phyloP scores from a whole-genome alignment of 2,113 vertebrate species.

The Datnioides undecimradiatus region DNA sequence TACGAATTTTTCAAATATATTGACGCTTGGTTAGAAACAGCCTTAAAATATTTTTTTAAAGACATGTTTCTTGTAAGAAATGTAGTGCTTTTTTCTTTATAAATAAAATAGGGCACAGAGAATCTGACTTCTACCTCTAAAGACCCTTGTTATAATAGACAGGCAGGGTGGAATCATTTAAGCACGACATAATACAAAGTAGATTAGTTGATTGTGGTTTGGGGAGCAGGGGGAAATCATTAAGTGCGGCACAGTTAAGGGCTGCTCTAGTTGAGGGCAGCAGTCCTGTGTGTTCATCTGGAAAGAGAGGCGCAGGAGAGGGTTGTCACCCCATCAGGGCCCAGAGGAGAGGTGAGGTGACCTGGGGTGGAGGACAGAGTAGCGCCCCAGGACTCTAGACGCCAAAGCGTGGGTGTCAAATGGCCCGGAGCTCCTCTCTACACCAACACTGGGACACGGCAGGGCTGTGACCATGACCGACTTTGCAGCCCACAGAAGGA shows the following conservation, averaged over 20 bases:
- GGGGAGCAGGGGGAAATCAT: conserved; percentile 35
- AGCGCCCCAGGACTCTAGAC: conserved; percentile 72
- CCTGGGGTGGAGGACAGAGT: conserved; percentile 77
- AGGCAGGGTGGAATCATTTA: neutral
- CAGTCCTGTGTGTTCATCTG: conserved; percentile 60
- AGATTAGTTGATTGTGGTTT: conserved; percentile 35
- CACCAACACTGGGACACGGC: conserved; percentile 66
- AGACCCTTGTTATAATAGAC: neutral
- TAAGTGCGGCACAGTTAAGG: conserved; percentile 40
- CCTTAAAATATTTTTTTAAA: neutral
- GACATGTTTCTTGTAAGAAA: neutral
- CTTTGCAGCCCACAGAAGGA: conserved; percentile 79
- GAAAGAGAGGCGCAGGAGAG: conserved; percentile 41
- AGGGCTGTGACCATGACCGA: conserved; percentile 83
- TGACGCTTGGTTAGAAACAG: neutral
- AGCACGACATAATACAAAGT: conserved; percentile 18
- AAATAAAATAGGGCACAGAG: neutral
- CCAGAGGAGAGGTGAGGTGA: conserved; percentile 77
- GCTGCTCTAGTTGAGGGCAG: conserved; percentile 56
- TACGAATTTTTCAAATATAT: too few relatives aligned
- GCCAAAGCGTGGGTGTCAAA: conserved; percentile 77
- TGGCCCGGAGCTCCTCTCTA: conserved; percentile 65
- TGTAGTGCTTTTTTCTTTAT: neutral
- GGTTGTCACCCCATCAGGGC: conserved; percentile 69
- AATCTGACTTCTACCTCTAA: neutral